Conservation (phyloP, 2,888 invertebrate species). For the Volucella inflata region DNA sequence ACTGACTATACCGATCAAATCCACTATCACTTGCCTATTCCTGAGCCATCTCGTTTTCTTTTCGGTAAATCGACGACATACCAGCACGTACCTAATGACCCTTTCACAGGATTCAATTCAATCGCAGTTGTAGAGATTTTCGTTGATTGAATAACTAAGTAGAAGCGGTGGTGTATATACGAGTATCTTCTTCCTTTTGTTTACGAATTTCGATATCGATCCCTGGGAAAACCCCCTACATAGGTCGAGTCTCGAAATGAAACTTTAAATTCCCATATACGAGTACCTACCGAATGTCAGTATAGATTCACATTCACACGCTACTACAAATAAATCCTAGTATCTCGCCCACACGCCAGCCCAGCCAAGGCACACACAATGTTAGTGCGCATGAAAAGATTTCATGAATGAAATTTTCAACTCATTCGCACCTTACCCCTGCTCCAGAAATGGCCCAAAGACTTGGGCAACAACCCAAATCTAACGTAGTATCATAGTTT, state of each 20-base stretch:
- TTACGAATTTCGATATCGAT: conserved; percentile 49
- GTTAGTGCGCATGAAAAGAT: conserved; percentile 67
- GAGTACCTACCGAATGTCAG: background rate
- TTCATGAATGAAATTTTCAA: conserved; percentile 69
- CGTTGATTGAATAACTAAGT: conserved; percentile 25
- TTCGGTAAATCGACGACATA: background rate
- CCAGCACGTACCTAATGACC: background rate
- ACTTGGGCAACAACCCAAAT: conserved; percentile 39
- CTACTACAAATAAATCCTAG: conserved; percentile 18
- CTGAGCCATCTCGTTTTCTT: too few species aligned
- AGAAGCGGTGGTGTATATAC: background rate
- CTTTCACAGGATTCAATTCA: background rate
- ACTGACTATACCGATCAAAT: background rate
- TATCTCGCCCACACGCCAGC: conserved; percentile 42
- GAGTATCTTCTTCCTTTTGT: conserved; percentile 19
- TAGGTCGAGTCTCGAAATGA: conserved; percentile 30
- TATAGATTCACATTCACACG: background rate
- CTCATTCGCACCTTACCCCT: conserved; percentile 2
- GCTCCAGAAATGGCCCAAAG: background rate
- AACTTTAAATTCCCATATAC: conserved; percentile 17
- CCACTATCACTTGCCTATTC: background rate
- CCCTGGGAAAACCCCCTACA: background rate
- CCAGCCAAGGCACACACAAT: background rate
- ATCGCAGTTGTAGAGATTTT: background rate
- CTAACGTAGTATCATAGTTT: conserved; percentile 44